Conservation (phyloP, 2,888 invertebrate species). For the Eupithecia dodoneata region DNA sequence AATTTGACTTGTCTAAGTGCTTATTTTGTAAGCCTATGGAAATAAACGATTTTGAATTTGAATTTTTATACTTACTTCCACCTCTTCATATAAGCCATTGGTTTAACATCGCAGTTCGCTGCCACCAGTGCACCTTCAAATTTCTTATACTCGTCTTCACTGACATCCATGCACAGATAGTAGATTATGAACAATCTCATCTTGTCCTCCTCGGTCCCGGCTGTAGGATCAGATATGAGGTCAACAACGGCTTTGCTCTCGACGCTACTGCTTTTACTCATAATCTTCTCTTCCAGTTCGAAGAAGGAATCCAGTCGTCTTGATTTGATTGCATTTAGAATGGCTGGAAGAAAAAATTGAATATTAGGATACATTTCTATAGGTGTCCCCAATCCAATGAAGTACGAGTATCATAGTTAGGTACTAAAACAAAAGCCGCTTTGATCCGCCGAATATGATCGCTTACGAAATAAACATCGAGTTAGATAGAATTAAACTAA, state of each 20-base stretch:
- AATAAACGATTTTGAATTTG: no score
- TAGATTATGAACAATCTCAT: conserved; percentile 96
- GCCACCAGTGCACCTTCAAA: conserved; percentile 90
- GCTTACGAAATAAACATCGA: no score
- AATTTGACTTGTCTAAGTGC: no score
- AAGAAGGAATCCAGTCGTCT: conserved; percentile 97
- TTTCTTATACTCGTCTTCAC: conserved; percentile 93
- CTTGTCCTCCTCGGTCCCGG: conserved; percentile 96
- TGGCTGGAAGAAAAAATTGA: conserved; percentile 74
- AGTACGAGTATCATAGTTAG: no score
- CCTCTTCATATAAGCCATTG: conserved; percentile 94
- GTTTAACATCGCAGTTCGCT: conserved; percentile 93
- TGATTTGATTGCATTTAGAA: conserved; percentile 93
- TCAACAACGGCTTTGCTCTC: conserved; percentile 94
- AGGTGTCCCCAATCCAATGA: not conserved
- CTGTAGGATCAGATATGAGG: conserved; percentile 92
- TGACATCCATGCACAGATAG: conserved; percentile 93
- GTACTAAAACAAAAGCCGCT: no score
- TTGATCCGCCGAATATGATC: no score
- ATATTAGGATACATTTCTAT: not conserved
- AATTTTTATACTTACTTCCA: conserved; percentile 89
- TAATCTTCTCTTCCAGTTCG: conserved; percentile 98
- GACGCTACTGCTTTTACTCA: conserved; percentile 91
- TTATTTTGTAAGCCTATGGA: no score
- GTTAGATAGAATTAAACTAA: no score